Conservation (phyloP, 2,113 vertebrate genomes). For the Neomonachus schauinslandi region DNA sequence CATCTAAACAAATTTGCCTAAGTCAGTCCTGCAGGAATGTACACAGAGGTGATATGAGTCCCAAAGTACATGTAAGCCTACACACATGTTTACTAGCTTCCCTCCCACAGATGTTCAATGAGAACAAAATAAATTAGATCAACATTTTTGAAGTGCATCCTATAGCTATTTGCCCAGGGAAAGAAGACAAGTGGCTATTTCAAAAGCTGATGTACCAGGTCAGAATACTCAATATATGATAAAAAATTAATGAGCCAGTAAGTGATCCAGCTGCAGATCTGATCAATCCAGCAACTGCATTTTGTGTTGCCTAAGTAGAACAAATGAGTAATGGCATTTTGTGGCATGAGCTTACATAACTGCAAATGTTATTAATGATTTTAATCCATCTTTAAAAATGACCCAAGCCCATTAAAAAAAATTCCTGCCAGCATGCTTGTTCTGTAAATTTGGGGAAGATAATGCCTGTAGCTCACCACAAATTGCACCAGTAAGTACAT, state of each 20-base stretch:
- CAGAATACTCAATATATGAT: constrained; percentile 76
- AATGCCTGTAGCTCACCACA: not conserved
- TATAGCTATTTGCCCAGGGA: constrained; percentile 64
- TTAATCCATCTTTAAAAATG: constrained; percentile 71
- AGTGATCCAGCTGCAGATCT: constrained; percentile 74
- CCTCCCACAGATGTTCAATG: constrained; percentile 67
- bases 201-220: constrained; percentile 70
- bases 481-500: not conserved
- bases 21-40: not conserved
- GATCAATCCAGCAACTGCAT: constrained; percentile 65
- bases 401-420: constrained; percentile 34
- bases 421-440: not conserved
- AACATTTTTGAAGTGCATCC: constrained; percentile 63
- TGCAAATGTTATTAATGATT: constrained; percentile 50
- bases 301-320: constrained; percentile 57
- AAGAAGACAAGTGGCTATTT: constrained; percentile 73
- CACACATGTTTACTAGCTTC: constrained; percentile 58
- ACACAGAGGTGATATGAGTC: constrained; percentile 32
- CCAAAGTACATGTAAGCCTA: constrained; percentile 41
- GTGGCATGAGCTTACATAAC: constrained; percentile 19
- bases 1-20: constrained; percentile 1
- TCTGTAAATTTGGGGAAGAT: constrained; percentile 50
- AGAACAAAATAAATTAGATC: constrained; percentile 73
- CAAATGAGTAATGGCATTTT: constrained; percentile 65
- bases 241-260: constrained; percentile 80